These are phyloP conservation scores for Eumeta japonica DNA, from an alignment of 1,140 invertebrate genomes.

Conservation along the genomic window DNA sequence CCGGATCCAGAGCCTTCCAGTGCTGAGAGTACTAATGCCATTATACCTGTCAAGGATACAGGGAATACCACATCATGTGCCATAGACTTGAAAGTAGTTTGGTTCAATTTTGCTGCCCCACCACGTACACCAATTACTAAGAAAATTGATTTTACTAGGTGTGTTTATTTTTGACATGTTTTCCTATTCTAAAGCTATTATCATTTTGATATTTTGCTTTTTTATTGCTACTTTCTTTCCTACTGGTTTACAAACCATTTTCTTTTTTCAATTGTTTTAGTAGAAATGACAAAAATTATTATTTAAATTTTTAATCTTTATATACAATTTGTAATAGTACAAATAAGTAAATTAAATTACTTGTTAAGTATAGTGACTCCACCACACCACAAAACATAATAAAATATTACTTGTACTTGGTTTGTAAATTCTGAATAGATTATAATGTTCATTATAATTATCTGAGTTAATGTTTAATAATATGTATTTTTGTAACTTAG, in stretches of 20 bases:
- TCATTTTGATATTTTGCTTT: neutral
- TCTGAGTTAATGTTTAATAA: too few relatives aligned
- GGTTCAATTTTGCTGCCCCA: conserved; percentile 97
- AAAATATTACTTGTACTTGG: too few relatives aligned
- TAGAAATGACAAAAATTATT: too few relatives aligned
- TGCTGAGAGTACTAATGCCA: conserved; percentile 34
- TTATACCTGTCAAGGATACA: conserved; percentile 55
- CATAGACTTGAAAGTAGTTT: conserved; percentile 86
- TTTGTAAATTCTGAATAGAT: too few relatives aligned
- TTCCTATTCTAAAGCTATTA: neutral
- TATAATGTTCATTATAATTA: too few relatives aligned
- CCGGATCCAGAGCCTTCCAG: conserved; percentile 32
- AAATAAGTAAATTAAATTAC: too few relatives aligned
- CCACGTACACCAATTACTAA: conserved; percentile 90
- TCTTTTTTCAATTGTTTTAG: conserved; percentile 1
- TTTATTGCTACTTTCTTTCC: too few relatives aligned
- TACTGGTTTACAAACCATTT: neutral
- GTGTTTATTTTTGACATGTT: conserved; percentile 12
- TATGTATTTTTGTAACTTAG: too few relatives aligned
- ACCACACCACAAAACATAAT: too few relatives aligned
- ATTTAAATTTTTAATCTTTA: too few relatives aligned
- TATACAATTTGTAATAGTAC: too few relatives aligned
- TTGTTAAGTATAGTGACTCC: too few relatives aligned
- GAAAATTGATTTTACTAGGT: conserved; percentile 93
- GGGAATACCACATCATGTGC: conserved; percentile 76